Evolutionary conservation across 2,888 invertebrate species (phyloP), one percentile per base, ranked within the genome.

Genomic region (Acrobasis suavella): DNA sequence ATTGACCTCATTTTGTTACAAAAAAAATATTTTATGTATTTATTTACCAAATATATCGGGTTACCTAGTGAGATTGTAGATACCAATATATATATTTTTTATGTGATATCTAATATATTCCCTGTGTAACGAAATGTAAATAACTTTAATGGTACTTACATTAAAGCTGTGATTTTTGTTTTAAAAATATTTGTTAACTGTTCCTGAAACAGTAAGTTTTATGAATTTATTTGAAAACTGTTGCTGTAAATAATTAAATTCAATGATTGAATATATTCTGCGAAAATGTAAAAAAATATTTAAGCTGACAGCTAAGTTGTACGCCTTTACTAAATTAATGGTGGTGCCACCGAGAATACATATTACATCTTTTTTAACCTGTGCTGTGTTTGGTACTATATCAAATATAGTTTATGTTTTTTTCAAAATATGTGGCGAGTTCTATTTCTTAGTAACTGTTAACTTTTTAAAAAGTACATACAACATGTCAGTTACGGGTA

Each of bases 11-110:
- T 16, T 49, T 16, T 37, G 10, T 50, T 37, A 38, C 50, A n/a
- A 38, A 42, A 12, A 51, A 16, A n/a, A 42, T 50, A 49, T 17
- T 15, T 17, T 38, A 56, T 55, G 7, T 55, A 50, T 32, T 38
- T 60, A 58, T 58, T 39, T 58, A 14, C 16, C 32, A 50, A 38
- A 15, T 37, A 38, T 14, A 1, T 50, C 50, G 38, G 50, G 37
- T 50, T 58, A 8, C 51, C 38, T 60, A 60, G 52, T 60, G 60
- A 60, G 52, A 52, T 46, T 52, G 39, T 60, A 52, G 50, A 46
- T 12, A 46, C n/a, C 46, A 14, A 46, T n/a, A 22, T 14, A 52
- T 14, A 52, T 52, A 49, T 58, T 49, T 49, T 32, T 58, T 58
- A 58, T 58, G 58, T 58, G 49, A 58, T 58, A 58, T 46, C 39